Conservation (phyloP, 2,113 vertebrate species). For the Regulus satrapa region DNA sequence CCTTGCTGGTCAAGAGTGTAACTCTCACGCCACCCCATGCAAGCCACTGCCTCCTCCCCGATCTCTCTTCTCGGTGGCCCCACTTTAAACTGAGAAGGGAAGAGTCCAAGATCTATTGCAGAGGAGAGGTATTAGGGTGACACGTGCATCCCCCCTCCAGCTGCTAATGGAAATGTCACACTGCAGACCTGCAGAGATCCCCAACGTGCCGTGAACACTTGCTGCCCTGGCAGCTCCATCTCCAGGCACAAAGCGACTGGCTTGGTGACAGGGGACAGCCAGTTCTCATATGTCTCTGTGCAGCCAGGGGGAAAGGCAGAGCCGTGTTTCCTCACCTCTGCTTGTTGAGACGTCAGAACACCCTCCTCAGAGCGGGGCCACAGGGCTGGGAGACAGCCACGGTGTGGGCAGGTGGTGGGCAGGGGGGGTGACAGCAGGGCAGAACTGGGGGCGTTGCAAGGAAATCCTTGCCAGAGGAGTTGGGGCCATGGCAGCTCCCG, state of each 20-base stretch:
- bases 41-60: not conserved
- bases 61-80: not conserved
- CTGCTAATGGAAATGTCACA: constrained; percentile 36
- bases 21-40: not conserved
- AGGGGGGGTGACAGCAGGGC: not conserved
- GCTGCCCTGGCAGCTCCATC: not conserved
- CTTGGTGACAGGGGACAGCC: not conserved
- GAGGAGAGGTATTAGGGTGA: not conserved
- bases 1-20: not conserved
- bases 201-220: not conserved
- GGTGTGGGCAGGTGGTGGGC: not conserved
- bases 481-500: not conserved
- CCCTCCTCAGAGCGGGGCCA: not conserved
- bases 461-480: not conserved
- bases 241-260: not conserved
- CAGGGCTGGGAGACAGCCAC: not conserved
- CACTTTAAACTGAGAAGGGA: not conserved
- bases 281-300: not conserved
- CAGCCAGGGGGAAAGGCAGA: not conserved
- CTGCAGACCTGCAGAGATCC: not conserved
- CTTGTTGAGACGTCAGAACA: not conserved
- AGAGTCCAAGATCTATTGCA: not conserved
- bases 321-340: not conserved
- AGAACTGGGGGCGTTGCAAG: not conserved
- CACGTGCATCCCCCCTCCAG: not conserved